Conservation (phyloP, 2,797 vertebrate species). For the Champsocephalus gunnari region DNA sequence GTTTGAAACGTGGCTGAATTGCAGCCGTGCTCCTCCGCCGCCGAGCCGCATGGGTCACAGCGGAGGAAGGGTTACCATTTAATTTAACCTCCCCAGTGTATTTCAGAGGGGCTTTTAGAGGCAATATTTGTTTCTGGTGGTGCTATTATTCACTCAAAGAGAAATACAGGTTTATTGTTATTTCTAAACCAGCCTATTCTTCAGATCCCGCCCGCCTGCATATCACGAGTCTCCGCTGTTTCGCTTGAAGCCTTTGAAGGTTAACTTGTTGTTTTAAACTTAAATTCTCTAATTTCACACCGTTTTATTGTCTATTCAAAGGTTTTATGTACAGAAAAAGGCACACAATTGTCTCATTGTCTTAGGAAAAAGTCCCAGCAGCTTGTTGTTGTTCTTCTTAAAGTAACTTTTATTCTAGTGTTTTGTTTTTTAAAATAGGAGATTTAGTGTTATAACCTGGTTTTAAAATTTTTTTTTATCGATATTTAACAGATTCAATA, state of each 20-base stretch:
- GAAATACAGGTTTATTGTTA: constrained; percentile 43
- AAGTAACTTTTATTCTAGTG: constrained; percentile 47
- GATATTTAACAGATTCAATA: constrained; percentile 12
- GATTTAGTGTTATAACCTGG: neutral
- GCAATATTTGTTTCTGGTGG: neutral
- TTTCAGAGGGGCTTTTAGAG: neutral
- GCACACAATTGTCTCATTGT: neutral
- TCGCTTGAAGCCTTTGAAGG: constrained; percentile 54
- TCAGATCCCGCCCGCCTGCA: constrained; percentile 69
- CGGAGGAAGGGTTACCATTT: neutral
- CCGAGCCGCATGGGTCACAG: constrained; percentile 47
- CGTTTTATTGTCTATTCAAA: neutral
- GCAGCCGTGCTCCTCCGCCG: constrained; percentile 46
- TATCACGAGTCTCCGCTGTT: constrained; percentile 71
- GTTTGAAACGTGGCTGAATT: constrained; percentile 85
- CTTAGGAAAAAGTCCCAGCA: constrained; percentile 16
- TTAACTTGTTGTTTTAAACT: constrained; percentile 35
- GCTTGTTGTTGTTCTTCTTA: constrained; percentile 8
- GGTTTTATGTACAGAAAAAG: fast-evolving
- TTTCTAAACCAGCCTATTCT: constrained; percentile 42
- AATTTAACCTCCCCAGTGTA: neutral
- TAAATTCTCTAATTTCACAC: neutral
- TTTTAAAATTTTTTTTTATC: neutral
- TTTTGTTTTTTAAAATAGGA: neutral
- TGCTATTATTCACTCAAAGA: constrained; percentile 2